Base-by-base conservation (phyloP, 2,113 vertebrate genomes). In the Uropsilus gracilis region DNA sequence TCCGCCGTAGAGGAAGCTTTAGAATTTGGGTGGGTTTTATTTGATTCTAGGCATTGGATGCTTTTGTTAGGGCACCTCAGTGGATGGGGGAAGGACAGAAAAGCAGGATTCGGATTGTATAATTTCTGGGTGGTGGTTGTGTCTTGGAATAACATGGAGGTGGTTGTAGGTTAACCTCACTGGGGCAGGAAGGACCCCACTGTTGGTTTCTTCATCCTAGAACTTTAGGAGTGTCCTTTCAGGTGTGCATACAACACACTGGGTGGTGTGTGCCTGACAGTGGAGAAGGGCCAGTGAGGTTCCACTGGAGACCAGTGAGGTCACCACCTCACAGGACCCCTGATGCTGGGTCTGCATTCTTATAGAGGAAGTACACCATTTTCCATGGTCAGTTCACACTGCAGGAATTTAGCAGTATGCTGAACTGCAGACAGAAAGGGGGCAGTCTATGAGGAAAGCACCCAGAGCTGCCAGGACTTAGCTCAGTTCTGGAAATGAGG, bases 161-260 rank as follows among this genome's bases (percentile, higher is more conserved):
- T 17, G 1, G 8, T 16, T 14, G 16, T 16, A 4, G 11, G 59
- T 50, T 46, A 50, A 14, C 8, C 13, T 1, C 0, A 0, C 1
- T 4, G 1, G 3, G 39, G 5, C 34, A 24, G 32, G 64, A 13
- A 22, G 69, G n/a, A 13, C 20, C 22, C 26, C 30, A 5, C 10
- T n/a, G 69, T 6, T 1, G 1, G 37, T 46, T 46, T 34, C 16
- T 14, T 28, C 48, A 53, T 8, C 18, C 57, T 46, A 20, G 39
- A 53, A 53, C 18, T 46, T 46, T 72, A 0, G 22, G 48, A 3
- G 2, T 42, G 12, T 18, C 18, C 24, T 53, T 32, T 13, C 8
- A 5, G 26, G 14, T n/a, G 26, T 46, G 17, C 22, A 4, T 22
- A 7, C 32, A n/a, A n/a, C 26, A 6, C 2, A 0, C 14, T 9